Evolutionary conservation across 2,113 vertebrate species (phyloP).

Genomic region (Gorsachius goisagi): DNA sequence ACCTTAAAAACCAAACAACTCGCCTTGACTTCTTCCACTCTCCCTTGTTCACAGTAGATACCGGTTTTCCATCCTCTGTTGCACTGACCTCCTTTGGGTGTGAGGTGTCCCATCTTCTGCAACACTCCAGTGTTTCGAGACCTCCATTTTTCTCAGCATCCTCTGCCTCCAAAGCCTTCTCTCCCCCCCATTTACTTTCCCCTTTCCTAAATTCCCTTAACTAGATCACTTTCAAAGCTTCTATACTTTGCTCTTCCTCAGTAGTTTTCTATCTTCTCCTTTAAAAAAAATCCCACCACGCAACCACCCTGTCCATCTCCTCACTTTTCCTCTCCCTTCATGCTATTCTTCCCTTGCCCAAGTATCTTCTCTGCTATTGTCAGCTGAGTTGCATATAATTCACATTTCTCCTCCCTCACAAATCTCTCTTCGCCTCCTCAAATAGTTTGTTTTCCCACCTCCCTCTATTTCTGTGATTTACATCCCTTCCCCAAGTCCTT

Average conservation of each 20-base stretch:
- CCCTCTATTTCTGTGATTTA: not conserved
- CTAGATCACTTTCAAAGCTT: not conserved
- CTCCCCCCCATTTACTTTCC: not conserved
- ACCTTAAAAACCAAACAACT: not conserved
- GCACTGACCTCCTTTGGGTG: fast-evolving
- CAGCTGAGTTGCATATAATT: not conserved
- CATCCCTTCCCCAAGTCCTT: not conserved
- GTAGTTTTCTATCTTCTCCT: not conserved
- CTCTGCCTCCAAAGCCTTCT: not conserved
- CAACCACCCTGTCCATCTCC: not conserved
- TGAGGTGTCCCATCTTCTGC: not conserved
- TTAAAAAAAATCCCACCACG: not conserved
- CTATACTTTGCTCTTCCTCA: not conserved
- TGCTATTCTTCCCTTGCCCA: not conserved
- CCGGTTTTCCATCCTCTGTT: not conserved
- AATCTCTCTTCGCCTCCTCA: not conserved
- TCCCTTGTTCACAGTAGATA: not conserved
- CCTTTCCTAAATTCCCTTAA: not conserved
- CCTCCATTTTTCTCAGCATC: not conserved
- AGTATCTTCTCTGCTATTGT: not conserved
- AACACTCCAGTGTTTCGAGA: not conserved
- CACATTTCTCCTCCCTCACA: not conserved
- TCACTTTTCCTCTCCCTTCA: not conserved
- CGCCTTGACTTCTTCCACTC: not conserved
- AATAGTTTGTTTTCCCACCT: not conserved